Conservation (phyloP, 2,113 vertebrate species). For the Bettongia penicillata region DNA sequence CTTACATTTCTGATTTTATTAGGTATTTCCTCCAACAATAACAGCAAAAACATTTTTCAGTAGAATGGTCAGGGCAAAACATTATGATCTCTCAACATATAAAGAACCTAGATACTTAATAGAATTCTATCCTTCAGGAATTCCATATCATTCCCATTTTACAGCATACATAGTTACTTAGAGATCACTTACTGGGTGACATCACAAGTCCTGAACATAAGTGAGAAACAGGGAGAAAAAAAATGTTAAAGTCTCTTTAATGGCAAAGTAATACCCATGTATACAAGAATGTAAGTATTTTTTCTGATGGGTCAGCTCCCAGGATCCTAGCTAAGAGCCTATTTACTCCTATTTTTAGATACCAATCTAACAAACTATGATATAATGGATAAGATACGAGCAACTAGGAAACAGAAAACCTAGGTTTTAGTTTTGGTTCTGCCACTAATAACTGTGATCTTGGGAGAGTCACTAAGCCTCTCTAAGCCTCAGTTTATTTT, state of each 20-base stretch:
- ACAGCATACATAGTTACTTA: neutral
- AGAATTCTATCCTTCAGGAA: neutral
- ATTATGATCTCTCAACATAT: neutral
- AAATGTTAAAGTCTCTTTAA: neutral
- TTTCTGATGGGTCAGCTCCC: neutral
- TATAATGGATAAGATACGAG: neutral
- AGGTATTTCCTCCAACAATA: neutral
- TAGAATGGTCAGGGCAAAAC: neutral
- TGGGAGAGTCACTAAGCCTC: neutral
- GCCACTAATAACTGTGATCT: neutral
- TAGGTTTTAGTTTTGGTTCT: neutral
- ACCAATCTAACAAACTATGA: neutral
- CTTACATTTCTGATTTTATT: neutral
- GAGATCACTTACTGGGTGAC: neutral
- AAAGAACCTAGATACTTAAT: neutral
- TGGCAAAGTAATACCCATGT: neutral
- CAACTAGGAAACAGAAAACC: neutral
- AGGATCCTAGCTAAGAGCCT: neutral
- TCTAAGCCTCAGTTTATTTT: neutral
- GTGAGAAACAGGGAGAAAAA: neutral
- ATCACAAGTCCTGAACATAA: neutral
- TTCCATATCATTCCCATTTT: neutral
- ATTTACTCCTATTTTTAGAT: conserved; percentile 19
- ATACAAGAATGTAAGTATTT: neutral
- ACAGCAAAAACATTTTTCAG: neutral